Evolutionary conservation across 1,140 invertebrate species (phyloP), one percentile per base, ranked within the genome.

Genomic region (Drosophila kurseongensis): DNA sequence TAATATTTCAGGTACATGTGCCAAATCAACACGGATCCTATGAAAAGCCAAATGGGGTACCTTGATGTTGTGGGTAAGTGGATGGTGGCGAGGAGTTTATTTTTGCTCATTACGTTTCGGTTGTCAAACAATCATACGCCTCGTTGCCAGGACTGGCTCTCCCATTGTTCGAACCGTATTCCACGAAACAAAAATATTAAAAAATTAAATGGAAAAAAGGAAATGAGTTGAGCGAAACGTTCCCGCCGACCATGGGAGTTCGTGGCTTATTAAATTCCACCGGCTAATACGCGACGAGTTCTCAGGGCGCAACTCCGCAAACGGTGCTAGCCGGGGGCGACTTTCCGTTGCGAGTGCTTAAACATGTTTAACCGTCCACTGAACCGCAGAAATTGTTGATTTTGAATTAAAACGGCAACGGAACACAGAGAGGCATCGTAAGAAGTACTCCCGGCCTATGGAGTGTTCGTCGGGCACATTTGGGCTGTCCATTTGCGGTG

Each of bases 11-110:
- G 82, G 82, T 97, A 97, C 93, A 97, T 97, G 94, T 96, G 95
- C 91, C 96, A 96, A 93, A 96, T 97, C 73, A 97, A 97, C 92
- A 97, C 97, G 32, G 96, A 96, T 85, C 95, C 96, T 13, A 97
- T 97, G 96, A 97, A 96, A 91, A 97, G 95, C 92, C 96, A 96
- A 93, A 96, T 97, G 42, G 97, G 97, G 29, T 97, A 96, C 93
- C 93, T 97, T 44, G 95, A 97, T 91, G 96, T 97, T 75, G 96
- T 97, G 14, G 97, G 97, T 98, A 93, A 95, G 95, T 94, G 48
- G 40, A n/a, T 29, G 50, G 35, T 59, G 52, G 36, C 16, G 29
- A 45, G 27, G 6, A 6, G 32, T 51, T 16, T 50, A 5, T 35
- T 69, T 51, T 71, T 61, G 57, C 57, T 50, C 50, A 78, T 80